Evolutionary conservation across 2,113 vertebrate genomes (phyloP), one percentile per base, ranked within the genome.

Genomic region (Sinosuthora webbiana): DNA sequence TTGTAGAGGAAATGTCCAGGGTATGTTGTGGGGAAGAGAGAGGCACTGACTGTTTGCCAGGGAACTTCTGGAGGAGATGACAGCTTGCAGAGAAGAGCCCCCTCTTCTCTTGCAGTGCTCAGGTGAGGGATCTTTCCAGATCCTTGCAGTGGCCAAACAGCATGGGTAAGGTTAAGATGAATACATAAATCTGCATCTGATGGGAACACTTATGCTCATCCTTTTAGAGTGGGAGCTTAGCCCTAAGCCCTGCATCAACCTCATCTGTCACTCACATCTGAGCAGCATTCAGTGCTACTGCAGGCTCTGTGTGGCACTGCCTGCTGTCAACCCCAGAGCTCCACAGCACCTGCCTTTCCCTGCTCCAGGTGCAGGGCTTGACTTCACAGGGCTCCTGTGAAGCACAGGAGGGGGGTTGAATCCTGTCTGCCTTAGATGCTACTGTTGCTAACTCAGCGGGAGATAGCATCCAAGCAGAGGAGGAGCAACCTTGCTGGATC

Each of bases 1-100:
- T 13, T 11, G 17, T 7, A 73, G 10, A 45, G 44, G 2, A 86
- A 73, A 52, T 13, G 3, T 28, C 16, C 2, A 3, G 15, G 25
- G 2, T 0, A 7, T 15, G 13, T 10, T 73, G 27, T 30, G 21
- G 27, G n/a, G 53, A 75, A 82, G 56, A 78, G 30, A 45, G 20
- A 82, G 39, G 23, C 0, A 1, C n/a, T 50, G 39, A 31, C 13
- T 30, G 27, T 10, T 55, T 68, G 25, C 0, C 1, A 79, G 19
- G 21, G 3, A 64, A 33, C 25, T 27, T 80, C 57, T 33, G 37
- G 50, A 79, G 79, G 47, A 83, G 59, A 45, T 23, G 33, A 21
- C 28, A 69, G 6, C 17, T 65, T 55, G 39, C 25, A 65, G 24
- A 15, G 24, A 67, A 78, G 21, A 76, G 5, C 3, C 27, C 21